Evolutionary conservation across 2,888 invertebrate genomes (phyloP), one percentile per base, ranked within the genome.

Genomic region (Leptinotarsa tumamoca): DNA sequence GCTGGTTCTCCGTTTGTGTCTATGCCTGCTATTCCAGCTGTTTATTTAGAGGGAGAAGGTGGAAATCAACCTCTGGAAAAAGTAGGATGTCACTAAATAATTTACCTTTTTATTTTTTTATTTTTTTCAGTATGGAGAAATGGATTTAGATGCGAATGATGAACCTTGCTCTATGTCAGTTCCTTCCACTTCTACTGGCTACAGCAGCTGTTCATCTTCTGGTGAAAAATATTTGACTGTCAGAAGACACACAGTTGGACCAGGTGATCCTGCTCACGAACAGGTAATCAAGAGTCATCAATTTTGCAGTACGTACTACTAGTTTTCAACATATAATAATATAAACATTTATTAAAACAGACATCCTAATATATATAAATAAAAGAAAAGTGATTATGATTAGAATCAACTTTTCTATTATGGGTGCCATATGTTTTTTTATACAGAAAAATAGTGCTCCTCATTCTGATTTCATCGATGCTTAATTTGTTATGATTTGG

Each of bases 181-280:
- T 54, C 86, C 86, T 49, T 85, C 85, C 1, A 82, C 82, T 72
- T 82, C 79, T 17, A 73, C 84, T 75, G 79, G 84, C 73, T 80
- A 87, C 81, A 66, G 86, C 81, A 81, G 88, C 83, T 82, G 84
- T 73, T 73, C 82, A 75, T 73, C 84, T 72, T 84, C 86, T n/a
- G 86, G 87, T 50, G 89, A 89, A 81, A 86, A 86, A 79, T 91
- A 91, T 83, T 88, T 91, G 78, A 94, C 94, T 68, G 93, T 94
- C 69, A 90, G 98, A 56, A 90, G 98, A 23, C 98, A 98, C 87
- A 98, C 98, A 0, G 97, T 98, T 1, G 98, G 98, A 0, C 96
- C 96, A 0, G 97, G 97, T 4, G 96, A 97, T 90, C 94, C 95
- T 51, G 92, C 95, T 0, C 96, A 96, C 85, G 94, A 95, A 81